Conservation (phyloP, 2,797 vertebrate genomes). For the Acanthiza pusilla region DNA sequence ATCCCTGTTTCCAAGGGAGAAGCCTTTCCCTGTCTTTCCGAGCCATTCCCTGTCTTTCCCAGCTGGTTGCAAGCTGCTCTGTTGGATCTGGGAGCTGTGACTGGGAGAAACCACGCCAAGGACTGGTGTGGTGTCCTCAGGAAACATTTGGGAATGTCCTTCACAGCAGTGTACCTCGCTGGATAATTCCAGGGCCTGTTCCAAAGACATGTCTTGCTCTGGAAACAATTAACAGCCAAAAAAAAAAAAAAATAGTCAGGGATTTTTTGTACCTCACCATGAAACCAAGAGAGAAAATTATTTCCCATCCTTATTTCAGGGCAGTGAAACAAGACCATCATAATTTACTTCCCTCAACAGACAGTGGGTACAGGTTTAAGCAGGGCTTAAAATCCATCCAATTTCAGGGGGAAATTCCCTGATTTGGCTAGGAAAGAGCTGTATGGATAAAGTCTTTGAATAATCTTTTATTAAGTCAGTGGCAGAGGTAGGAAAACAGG, state of each 20-base stretch:
- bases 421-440: background rate
- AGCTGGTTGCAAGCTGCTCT: background rate
- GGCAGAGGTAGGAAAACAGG: background rate
- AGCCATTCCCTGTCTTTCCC: background rate
- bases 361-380: background rate
- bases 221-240: slow-evolving; percentile 9
- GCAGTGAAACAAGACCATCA: background rate
- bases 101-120: background rate
- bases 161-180: background rate
- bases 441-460: background rate
- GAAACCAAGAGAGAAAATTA: background rate
- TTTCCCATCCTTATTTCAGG: background rate
- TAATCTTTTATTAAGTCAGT: background rate
- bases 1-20: background rate
- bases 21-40: background rate
- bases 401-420: background rate
- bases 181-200: background rate
- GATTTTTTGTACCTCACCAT: background rate
- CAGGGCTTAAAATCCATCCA: background rate
- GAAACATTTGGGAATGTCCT: background rate
- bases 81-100: background rate
- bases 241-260: background rate
- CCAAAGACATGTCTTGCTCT: background rate
- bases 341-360: background rate
- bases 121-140: background rate